These are phyloP conservation scores for Leptura quadrifasciata DNA, from an alignment of 2,888 invertebrate species.

Conservation along the genomic window DNA sequence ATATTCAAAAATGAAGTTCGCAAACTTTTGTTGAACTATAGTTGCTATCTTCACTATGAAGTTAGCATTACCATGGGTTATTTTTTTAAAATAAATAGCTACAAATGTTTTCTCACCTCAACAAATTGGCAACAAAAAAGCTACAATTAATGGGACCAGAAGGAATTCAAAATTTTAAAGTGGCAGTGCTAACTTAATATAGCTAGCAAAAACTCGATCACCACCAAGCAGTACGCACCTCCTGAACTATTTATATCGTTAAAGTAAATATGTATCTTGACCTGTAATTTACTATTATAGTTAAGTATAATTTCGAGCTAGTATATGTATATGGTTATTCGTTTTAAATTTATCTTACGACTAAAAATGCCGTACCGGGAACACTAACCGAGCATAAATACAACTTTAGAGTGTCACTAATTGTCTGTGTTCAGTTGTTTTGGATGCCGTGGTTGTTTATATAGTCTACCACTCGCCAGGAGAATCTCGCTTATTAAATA, in stretches of 20 bases:
- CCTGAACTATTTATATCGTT: not conserved
- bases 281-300: constrained; percentile 64
- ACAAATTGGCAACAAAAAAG: too few relatives aligned
- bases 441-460: constrained; percentile 52
- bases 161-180: too few relatives aligned
- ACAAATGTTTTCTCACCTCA: too few relatives aligned
- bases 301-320: constrained; percentile 59
- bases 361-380: constrained; percentile 48
- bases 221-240: not conserved
- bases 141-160: too few relatives aligned
- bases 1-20: too few relatives aligned
- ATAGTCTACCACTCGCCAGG: constrained; percentile 39
- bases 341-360: constrained; percentile 60
- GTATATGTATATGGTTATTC: constrained; percentile 55
- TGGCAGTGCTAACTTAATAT: too few relatives aligned
- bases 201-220: too few relatives aligned
- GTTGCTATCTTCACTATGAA: too few relatives aligned
- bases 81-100: too few relatives aligned
- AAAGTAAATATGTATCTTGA: constrained; percentile 51
- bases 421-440: constrained; percentile 59
- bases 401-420: constrained; percentile 61
- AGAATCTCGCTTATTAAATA: constrained; percentile 38
- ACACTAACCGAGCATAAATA: constrained; percentile 59
- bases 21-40: too few relatives aligned
- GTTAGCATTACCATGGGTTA: too few relatives aligned